Evolutionary conservation across 2,113 vertebrate species (phyloP).

Genomic region (Chrysemys picta): DNA sequence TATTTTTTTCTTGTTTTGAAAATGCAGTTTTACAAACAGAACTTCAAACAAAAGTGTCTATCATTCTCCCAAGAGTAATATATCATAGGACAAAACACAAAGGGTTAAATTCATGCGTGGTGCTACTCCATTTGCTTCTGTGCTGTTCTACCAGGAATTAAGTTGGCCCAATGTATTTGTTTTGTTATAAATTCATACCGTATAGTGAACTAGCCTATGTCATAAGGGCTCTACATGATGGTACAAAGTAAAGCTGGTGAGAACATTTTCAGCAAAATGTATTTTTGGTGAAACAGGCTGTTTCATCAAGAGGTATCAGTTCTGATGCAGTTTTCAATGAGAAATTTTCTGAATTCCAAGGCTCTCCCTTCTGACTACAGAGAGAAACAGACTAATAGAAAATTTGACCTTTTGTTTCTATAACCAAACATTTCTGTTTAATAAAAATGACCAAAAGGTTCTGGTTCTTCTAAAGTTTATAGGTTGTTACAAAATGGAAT

Average conservation of each 20-base stretch:
- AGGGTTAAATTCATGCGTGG: background rate
- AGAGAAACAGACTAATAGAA: background rate
- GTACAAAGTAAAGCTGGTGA: background rate
- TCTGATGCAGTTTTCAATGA: background rate
- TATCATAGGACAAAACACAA: background rate
- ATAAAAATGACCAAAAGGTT: background rate
- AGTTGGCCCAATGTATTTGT: background rate
- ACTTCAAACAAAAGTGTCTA: background rate
- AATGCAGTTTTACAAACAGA: background rate
- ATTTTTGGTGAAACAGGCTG: background rate
- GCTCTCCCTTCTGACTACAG: background rate
- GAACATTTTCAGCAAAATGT: background rate
- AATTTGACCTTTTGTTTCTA: background rate
- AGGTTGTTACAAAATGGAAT: background rate
- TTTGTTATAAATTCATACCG: background rate
- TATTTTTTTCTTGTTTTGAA: background rate
- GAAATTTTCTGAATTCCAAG: background rate
- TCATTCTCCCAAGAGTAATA: background rate
- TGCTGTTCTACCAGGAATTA: background rate
- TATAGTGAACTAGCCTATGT: background rate
- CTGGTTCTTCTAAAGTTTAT: background rate
- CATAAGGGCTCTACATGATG: background rate
- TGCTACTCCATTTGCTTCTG: background rate
- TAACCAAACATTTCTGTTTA: background rate
- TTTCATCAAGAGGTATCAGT: background rate